A percentile compares a stretch with the other conserved stretches of the same genome.
Evolutionary conservation across 2,113 vertebrate genomes (phyloP).

Genomic region (Indicator maculatus): DNA sequence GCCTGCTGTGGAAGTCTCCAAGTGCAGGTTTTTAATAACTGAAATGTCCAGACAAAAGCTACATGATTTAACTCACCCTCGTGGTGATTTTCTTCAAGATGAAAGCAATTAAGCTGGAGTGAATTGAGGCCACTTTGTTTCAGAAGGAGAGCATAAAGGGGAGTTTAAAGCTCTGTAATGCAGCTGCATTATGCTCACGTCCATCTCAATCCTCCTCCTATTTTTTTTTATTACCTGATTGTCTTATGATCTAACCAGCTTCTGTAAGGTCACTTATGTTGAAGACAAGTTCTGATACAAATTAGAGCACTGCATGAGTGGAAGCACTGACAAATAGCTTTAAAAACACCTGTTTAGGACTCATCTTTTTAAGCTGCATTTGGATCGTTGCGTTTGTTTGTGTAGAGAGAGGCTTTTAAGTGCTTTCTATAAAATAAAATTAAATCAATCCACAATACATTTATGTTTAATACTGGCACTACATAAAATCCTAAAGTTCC

Average conservation of each 20-base stretch:
- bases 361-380: neutral
- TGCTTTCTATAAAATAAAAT: neutral
- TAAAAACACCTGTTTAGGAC: neutral
- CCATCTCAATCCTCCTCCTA: neutral
- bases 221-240: neutral
- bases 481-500: neutral
- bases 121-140: constrained; percentile 42
- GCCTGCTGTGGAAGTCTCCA: neutral
- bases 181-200: constrained; percentile 13
- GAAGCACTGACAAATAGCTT: neutral
- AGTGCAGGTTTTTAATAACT: neutral
- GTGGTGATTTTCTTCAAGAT: constrained; percentile 37
- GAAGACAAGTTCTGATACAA: neutral
- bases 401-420: neutral
- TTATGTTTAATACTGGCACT: neutral
- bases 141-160: constrained; percentile 42
- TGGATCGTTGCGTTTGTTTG: neutral
- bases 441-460: neutral
- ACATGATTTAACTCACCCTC: neutral
- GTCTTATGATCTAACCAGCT: constrained; percentile 9
- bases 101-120: constrained; percentile 45
- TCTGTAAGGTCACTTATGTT: constrained; percentile 28
- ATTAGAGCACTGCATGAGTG: neutral
- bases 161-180: constrained; percentile 13
- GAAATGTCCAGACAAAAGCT: neutral